Conservation (phyloP, 2,113 vertebrate species). For the Circaetus cinerascens region DNA sequence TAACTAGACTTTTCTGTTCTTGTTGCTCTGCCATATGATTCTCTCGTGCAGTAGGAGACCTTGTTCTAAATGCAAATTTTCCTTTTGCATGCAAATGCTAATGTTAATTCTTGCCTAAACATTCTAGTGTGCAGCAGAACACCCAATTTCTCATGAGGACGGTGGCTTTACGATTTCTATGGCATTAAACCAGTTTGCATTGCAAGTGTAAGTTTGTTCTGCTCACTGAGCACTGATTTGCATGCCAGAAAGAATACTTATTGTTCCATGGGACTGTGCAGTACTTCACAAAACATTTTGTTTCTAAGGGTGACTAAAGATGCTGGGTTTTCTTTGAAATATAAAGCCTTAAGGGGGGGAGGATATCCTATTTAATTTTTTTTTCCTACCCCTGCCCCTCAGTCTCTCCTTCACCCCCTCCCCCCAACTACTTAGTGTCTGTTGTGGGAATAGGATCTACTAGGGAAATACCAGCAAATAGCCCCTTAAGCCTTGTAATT, state of each 20-base stretch:
- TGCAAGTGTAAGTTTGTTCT: slow-evolving; percentile 43
- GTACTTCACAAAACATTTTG: background rate
- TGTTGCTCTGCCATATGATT: background rate
- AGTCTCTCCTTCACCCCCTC: background rate
- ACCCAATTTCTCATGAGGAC: slow-evolving; percentile 34
- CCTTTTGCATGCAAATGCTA: background rate
- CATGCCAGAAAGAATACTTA: background rate
- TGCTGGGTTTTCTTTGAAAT: background rate
- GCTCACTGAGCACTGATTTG: slow-evolving; percentile 21
- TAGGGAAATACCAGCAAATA: background rate
- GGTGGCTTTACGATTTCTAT: slow-evolving; percentile 58
- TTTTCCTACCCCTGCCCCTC: background rate
- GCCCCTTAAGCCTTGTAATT: background rate
- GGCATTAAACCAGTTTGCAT: slow-evolving; percentile 60
- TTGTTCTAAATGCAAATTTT: slow-evolving; percentile 14
- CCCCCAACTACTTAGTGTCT: background rate
- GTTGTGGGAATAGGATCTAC: background rate
- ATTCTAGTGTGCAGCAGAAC: slow-evolving; percentile 25
- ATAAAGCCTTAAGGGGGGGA: background rate
- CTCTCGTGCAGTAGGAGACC: background rate
- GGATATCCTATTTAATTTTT: background rate
- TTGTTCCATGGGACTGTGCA: background rate
- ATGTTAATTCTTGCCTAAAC: background rate
- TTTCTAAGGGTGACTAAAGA: background rate
- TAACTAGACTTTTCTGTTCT: background rate